Base-by-base conservation (phyloP, 2,888 invertebrate genomes). In the Phaedon cochleariae region DNA sequence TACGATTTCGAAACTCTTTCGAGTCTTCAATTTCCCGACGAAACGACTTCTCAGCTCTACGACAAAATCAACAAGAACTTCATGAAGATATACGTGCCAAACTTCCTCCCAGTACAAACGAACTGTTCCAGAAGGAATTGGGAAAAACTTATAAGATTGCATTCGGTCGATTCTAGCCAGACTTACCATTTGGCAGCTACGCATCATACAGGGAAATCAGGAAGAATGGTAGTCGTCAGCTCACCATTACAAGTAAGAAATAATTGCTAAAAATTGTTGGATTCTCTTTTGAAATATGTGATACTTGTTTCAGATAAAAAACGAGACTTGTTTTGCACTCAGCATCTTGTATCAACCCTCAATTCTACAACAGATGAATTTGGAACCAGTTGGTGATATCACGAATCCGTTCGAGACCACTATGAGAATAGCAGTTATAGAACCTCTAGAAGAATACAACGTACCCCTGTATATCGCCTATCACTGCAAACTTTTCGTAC, bases 381-480 rank as follows among this genome's bases (percentile, higher is more conserved):
- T 87, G 1, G 87, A 87, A 45, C 85, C 87, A 5, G 85, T 90
- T 6, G 92, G 91, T 0, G 87, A 90, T 54, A 85, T 90, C 7
- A 88, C 88, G 10, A 93, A 93, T 81, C 93, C 92, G 0, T 93
- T 92, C 78, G 90, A 90, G 70, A 90, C 92, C 67, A 90, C 90
- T 64, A 88, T 91, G 85, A 85, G 90, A 58, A 85, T 94, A 55
- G 87, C 90, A 0, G 90, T 92, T 21, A 84, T 95, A 18, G 91
- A 91, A 62, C 91, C 93, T 0, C 90, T 90, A 72, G 90, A 92
- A 74, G 87, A 87, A 0, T 93, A 90, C 80, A 89, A 90, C 74
- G 89, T 94, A 22, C 94, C 95, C 0, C 84, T 94, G 46, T 90
- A 90, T 76, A 88, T 94, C 57, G 93, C 94, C 1, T 94, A 93